Conservation (phyloP, 2,888 invertebrate species). For the Ditula angustiorana region DNA sequence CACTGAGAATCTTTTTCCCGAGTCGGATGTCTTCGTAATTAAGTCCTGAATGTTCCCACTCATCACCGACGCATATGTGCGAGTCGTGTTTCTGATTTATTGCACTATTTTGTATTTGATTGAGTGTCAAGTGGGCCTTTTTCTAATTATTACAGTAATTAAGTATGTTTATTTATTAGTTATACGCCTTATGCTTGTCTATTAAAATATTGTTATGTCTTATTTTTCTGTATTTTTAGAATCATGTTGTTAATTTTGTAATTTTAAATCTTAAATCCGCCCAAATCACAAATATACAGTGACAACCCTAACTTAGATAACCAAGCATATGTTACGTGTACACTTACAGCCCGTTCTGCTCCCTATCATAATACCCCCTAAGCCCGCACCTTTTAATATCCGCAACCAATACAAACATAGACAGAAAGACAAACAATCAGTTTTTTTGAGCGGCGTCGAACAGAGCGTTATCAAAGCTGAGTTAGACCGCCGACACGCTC, state of each 20-base stretch:
- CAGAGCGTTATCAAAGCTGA: constrained; percentile 66
- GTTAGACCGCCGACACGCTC: constrained; percentile 66
- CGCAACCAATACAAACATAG: constrained; percentile 66
- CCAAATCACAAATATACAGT: constrained; percentile 7
- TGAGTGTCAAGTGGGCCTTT: constrained; percentile 37
- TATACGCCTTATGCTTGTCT: constrained; percentile 17
- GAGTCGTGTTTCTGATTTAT: constrained; percentile 71
- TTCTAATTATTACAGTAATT: constrained; percentile 28
- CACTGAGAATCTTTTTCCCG: constrained; percentile 64
- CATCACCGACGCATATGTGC: constrained; percentile 65
- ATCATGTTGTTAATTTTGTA: background rate
- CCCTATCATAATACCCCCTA: constrained; percentile 35
- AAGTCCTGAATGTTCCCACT: constrained; percentile 63
- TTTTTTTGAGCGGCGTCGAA: constrained; percentile 70
- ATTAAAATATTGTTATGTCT: constrained; percentile 2
- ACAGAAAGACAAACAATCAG: constrained; percentile 68
- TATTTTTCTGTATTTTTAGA: background rate
- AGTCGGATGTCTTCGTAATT: constrained; percentile 72
- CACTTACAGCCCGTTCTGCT: constrained; percentile 9
- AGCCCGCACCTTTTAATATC: constrained; percentile 68
- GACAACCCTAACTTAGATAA: background rate
- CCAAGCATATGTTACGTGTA: constrained; percentile 11
- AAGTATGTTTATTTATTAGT: constrained; percentile 24
- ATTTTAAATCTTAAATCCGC: too few relatives aligned
- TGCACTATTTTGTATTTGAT: constrained; percentile 57